phyloP scores from a whole-genome alignment of 1,140 invertebrate genomes.

The Tribolium madens region DNA sequence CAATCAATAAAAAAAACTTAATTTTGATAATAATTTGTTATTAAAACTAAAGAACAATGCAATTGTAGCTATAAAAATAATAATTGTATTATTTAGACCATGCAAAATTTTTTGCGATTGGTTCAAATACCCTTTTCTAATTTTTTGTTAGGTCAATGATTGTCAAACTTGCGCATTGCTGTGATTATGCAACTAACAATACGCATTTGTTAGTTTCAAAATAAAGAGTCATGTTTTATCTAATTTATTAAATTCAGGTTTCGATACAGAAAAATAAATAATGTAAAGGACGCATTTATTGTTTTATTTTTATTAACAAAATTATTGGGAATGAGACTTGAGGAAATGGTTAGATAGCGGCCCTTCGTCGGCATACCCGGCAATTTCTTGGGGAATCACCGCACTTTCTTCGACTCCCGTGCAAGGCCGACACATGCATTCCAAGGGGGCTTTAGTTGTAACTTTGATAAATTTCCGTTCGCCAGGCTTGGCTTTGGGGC shows the following conservation, averaged over 20 bases:
- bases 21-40: no score
- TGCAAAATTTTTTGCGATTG: no score
- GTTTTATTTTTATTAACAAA: neutral
- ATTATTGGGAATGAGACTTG: constrained; percentile 65
- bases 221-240: neutral
- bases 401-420: constrained; percentile 88
- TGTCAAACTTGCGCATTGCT: neutral
- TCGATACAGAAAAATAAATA: constrained; percentile 16
- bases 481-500: constrained; percentile 88
- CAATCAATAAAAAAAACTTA: no score
- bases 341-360: constrained; percentile 80
- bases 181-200: neutral
- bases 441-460: constrained; percentile 88
- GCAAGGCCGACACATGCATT: constrained; percentile 95
- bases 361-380: constrained; percentile 85
- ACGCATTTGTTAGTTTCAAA: neutral
- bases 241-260: constrained; percentile 5
- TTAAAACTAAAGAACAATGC: no score
- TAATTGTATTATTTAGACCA: no score
- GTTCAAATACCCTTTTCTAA: no score
- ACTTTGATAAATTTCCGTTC: constrained; percentile 90
- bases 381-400: constrained; percentile 90
- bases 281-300: neutral
- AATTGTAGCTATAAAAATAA: no score
- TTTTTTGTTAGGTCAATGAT: neutral